Percentiles rank a stretch among this genome's conserved stretches.
Conservation (phyloP, 1,140 invertebrate genomes). For the Pseudomyrmex sp. region DNA sequence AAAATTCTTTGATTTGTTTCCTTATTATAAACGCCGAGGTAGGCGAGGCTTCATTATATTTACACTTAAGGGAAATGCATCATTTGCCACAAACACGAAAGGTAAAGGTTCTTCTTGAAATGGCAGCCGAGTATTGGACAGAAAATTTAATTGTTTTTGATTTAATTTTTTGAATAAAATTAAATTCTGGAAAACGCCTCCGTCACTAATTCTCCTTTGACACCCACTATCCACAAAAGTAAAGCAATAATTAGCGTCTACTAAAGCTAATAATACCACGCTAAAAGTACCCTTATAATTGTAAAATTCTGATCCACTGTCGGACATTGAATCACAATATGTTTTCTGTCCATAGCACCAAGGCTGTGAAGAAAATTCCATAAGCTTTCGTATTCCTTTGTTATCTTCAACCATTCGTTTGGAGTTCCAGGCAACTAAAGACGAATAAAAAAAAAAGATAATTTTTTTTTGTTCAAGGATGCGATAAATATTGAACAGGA, state of each 20-base stretch:
- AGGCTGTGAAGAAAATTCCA: neutral
- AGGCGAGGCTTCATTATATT: constrained; percentile 72
- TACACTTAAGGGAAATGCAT: constrained; percentile 64
- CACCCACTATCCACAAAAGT: neutral
- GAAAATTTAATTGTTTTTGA: neutral
- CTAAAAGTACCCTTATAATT: constrained; percentile 5
- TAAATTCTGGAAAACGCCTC: too few species aligned
- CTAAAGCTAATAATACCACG: neutral
- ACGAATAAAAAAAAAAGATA: neutral
- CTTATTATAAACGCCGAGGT: constrained; percentile 37
- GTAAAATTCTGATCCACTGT: neutral
- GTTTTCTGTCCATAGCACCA: too few species aligned
- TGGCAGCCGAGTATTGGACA: neutral
- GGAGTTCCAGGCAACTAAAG: neutral
- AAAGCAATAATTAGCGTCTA: neutral
- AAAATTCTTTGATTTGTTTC: constrained; percentile 11
- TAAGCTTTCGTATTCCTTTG: neutral
- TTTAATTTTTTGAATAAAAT: neutral
- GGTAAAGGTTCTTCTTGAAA: neutral
- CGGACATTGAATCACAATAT: neutral
- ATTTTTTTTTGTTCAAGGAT: neutral
- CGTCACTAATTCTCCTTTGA: neutral
- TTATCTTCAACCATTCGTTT: neutral
- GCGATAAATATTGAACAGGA: too few species aligned
- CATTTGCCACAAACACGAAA: constrained; percentile 70